phyloP scores from a whole-genome alignment of 1,140 invertebrate species.

The Coboldia fuscipes region DNA sequence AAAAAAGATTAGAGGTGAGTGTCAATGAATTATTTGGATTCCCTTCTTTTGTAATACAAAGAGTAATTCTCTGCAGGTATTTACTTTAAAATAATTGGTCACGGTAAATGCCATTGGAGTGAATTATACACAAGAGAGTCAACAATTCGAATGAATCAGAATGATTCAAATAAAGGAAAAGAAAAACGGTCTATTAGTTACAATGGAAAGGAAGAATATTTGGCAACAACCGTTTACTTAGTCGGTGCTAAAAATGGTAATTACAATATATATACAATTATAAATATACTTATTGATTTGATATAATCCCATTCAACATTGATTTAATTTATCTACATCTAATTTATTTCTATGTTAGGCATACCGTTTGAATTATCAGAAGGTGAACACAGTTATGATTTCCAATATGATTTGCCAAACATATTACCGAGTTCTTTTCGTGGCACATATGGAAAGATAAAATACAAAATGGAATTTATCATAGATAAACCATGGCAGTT shows the following conservation, averaged over 20 bases:
- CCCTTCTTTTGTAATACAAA: not conserved
- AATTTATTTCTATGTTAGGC: not conserved
- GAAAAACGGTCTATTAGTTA: slow-evolving; percentile 14
- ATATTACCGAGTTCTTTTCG: slow-evolving; percentile 15
- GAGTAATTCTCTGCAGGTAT: slow-evolving; percentile 9
- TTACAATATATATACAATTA: not conserved
- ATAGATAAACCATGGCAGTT: slow-evolving; percentile 18
- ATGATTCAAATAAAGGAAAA: no score
- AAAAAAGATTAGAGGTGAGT: slow-evolving; percentile 20
- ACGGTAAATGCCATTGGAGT: slow-evolving; percentile 20
- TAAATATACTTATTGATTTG: not conserved
- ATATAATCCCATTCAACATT: not conserved
- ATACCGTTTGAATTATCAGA: slow-evolving; percentile 6
- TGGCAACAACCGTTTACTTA: slow-evolving; percentile 13
- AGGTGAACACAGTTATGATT: slow-evolving; percentile 16
- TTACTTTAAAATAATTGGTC: slow-evolving; percentile 18
- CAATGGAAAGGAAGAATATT: slow-evolving; percentile 18
- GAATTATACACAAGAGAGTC: slow-evolving; percentile 14
- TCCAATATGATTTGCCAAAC: slow-evolving; percentile 11
- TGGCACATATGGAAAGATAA: slow-evolving; percentile 17
- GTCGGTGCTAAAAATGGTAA: slow-evolving; percentile 13
- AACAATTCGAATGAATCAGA: slow-evolving; percentile 7
- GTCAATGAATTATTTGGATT: not conserved
- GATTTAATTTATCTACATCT: not conserved
- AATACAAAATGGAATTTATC: slow-evolving; percentile 18